Base-by-base conservation (phyloP, 2,113 vertebrate genomes). In the Cepphus grylle region DNA sequence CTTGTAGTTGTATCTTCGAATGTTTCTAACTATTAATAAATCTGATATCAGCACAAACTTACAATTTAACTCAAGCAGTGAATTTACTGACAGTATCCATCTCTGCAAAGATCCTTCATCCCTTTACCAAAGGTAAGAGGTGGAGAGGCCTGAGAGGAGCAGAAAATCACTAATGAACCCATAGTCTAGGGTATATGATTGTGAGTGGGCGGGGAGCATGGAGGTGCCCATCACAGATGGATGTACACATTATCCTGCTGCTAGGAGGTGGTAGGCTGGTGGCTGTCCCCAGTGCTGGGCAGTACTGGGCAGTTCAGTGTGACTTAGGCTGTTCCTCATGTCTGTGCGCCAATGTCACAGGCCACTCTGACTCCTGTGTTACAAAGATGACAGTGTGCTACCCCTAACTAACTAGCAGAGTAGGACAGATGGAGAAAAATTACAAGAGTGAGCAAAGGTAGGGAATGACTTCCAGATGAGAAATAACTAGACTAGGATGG, bases 371-470 rank as follows among this genome's bases (percentile, higher is more conserved):
- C 42, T 66, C 21, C n/a, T 22, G 16, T 26, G 38, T 19, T 36
- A 32, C 34, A 50, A 17, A 59, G 47, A 25, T 47, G 59, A 42
- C 40, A 15, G 9, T 3, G 27, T 58, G 65, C 59, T 89, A 38
- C 32, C 12, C 1, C 2, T 55, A 6, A 23, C 34, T 22, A 38
- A 34, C 15, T 17, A 52, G 21, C 19, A n/a, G 43, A 52, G 50
- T 26, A 49, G 62, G 17, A 45, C 93, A 49, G 61, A 36, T 36
- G 36, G 40, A 26, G 43, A 65, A 88, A 55, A 82, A 43, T 43
- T 0, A 23, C 15, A 47, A 50, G 15, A 81, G 16, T 0, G 0
- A 63, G 36, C 32, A 40, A 86, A 58, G 6, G 22, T 9, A 43
- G 8, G 36, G 45, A 69, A 70, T 73, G 7, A 26, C 45, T 70